Percentiles rank a stretch among this genome's conserved stretches.
phyloP scores from a whole-genome alignment of 2,113 vertebrate species.

The Promerops cafer region DNA sequence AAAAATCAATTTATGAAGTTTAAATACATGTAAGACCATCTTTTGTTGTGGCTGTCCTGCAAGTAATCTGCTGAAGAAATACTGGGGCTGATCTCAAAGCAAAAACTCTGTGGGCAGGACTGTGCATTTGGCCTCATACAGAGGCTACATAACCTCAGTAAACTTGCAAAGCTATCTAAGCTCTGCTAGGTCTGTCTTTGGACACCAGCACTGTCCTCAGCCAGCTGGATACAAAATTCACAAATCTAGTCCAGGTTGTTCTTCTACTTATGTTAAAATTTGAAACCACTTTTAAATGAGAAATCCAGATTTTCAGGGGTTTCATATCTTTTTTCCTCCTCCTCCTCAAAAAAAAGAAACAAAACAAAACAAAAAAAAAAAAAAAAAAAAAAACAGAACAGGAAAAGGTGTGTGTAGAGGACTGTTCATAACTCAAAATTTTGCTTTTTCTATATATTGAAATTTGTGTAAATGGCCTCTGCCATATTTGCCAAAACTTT shows the following conservation, averaged over 20 bases:
- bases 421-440: not conserved
- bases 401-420: not conserved
- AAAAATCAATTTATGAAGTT: not conserved
- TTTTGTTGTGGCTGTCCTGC: not conserved
- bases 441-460: not conserved
- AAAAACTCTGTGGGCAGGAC: not conserved
- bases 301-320: not conserved
- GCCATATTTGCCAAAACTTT: not conserved
- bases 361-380: no score
- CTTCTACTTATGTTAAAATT: not conserved
- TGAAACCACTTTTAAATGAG: not conserved
- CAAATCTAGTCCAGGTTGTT: not conserved
- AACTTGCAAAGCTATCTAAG: not conserved
- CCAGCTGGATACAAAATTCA: not conserved
- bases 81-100: not conserved
- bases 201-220: not conserved
- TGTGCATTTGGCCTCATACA: not conserved
- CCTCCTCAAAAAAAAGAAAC: no score
- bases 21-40: not conserved
- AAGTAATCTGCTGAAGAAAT: not conserved
- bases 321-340: not conserved
- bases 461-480: not conserved
- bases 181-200: not conserved
- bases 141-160: not conserved
- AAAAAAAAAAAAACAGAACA: not conserved